phyloP scores from a whole-genome alignment of 35 echinoderm and acorn worm genomes.

The Apostichopus californicus region DNA sequence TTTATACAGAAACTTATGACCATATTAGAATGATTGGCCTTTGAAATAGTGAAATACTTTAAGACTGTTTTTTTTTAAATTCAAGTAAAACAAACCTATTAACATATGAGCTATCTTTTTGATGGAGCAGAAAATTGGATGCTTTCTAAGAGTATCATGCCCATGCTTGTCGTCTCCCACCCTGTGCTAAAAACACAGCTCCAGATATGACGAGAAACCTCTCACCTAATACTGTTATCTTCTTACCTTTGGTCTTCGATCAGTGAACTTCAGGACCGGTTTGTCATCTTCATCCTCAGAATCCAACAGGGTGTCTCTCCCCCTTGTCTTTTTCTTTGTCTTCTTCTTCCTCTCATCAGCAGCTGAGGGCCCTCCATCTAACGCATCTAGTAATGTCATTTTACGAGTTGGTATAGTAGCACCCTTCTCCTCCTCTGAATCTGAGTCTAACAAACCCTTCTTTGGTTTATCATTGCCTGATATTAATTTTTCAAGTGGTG shows the following conservation, averaged over 20 bases:
- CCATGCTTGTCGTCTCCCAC: too few species aligned
- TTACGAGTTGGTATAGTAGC: not conserved
- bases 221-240: not conserved
- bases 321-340: not conserved
- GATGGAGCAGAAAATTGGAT: too few species aligned
- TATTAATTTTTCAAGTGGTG: constrained; percentile 35
- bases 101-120: too few species aligned
- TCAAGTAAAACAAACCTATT: too few species aligned
- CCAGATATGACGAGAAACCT: too few species aligned
- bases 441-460: constrained; percentile 32
- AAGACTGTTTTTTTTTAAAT: too few species aligned
- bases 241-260: constrained; percentile 39
- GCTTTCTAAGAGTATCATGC: too few species aligned
- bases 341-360: constrained; percentile 23
- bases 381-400: constrained; percentile 20
- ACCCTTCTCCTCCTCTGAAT: constrained; percentile 25
- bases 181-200: too few species aligned
- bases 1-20: too few species aligned
- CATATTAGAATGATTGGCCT: too few species aligned
- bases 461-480: constrained; percentile 5
- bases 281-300: not conserved
- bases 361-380: constrained; percentile 20
- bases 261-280: constrained; percentile 22
- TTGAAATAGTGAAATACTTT: too few species aligned
- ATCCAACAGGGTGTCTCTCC: not conserved